A percentile compares a stretch with the other conserved stretches of the same genome.
These are phyloP conservation scores for Ianthella basta DNA, from an alignment of 37 sponge, comb jelly and placozoan genomes.

Conservation along the genomic window DNA sequence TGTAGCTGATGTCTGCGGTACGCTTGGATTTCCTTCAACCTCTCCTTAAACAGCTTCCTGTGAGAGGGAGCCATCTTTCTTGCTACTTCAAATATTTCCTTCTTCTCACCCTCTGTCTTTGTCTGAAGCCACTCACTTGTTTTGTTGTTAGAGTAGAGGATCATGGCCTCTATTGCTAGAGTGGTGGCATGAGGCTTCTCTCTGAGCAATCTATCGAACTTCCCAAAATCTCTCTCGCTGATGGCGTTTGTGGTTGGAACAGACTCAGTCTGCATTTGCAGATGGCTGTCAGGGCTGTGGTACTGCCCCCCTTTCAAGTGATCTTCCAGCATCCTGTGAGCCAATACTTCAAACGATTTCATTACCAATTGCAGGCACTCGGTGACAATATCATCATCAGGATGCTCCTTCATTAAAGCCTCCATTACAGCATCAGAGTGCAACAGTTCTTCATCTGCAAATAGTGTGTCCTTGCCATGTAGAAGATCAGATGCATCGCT, in stretches of 20 bases:
- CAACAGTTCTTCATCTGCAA: slow-evolving; percentile 3
- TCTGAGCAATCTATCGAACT: slow-evolving; percentile 30
- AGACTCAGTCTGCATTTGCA: slow-evolving; percentile 18
- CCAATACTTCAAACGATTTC: neutral
- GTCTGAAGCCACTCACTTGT: slow-evolving; percentile 39
- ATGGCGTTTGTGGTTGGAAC: slow-evolving; percentile 40
- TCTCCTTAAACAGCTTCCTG: slow-evolving; percentile 3
- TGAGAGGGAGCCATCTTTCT: neutral
- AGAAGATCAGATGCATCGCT: slow-evolving; percentile 21
- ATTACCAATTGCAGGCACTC: slow-evolving; percentile 27
- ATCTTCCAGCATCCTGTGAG: slow-evolving; percentile 16
- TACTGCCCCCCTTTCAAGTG: slow-evolving; percentile 5
- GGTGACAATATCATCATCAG: slow-evolving; percentile 5
- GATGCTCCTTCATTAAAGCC: slow-evolving; percentile 8
- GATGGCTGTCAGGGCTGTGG: neutral
- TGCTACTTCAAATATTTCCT: too few relatives aligned
- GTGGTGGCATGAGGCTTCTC: slow-evolving; percentile 50
- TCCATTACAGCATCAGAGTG: slow-evolving; percentile 20
- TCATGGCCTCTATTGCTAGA: slow-evolving; percentile 30
- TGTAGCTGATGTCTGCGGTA: slow-evolving; percentile 3
- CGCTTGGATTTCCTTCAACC: slow-evolving; percentile 5
- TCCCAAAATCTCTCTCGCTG: slow-evolving; percentile 38
- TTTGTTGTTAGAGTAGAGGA: slow-evolving; percentile 53
- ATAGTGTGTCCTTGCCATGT: slow-evolving; percentile 29
- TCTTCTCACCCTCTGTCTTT: too few relatives aligned